phyloP scores from a whole-genome alignment of 2,797 vertebrate genomes.

The Kryptolebias ocellatus region DNA sequence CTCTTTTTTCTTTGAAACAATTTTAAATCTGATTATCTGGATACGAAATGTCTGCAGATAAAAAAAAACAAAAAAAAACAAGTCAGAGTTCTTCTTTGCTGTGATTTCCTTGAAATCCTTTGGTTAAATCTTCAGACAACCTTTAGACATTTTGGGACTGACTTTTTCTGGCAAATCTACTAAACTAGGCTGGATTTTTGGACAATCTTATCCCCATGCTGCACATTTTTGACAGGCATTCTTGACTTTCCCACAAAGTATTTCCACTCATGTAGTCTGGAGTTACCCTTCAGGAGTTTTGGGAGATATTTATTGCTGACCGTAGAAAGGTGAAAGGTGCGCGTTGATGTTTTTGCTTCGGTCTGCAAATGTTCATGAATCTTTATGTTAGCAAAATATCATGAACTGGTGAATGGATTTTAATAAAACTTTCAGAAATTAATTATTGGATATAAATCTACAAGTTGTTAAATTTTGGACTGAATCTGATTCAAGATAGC shows the following conservation, averaged over 20 bases:
- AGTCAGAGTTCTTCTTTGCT: slow-evolving; percentile 32
- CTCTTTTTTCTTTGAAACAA: slow-evolving; percentile 27
- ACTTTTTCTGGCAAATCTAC: slow-evolving; percentile 43
- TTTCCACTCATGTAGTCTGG: slow-evolving; percentile 50
- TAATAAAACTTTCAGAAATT: too few species aligned
- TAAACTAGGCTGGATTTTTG: slow-evolving; percentile 59
- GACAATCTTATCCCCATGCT: slow-evolving; percentile 60
- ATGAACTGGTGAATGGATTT: too few species aligned
- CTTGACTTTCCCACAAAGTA: slow-evolving; percentile 34
- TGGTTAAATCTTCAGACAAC: slow-evolving; percentile 54
- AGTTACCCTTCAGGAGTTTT: slow-evolving; percentile 23
- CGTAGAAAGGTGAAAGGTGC: too few species aligned
- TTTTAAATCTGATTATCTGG: slow-evolving; percentile 12
- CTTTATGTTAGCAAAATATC: too few species aligned
- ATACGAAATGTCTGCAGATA: slow-evolving; percentile 28
- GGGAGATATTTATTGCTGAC: too few species aligned
- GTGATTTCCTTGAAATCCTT: slow-evolving; percentile 53
- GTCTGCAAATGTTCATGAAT: too few species aligned
- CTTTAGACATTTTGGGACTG: slow-evolving; percentile 44
- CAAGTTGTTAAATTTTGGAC: too few species aligned
- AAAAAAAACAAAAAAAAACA: slow-evolving; percentile 27
- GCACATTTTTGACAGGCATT: slow-evolving; percentile 45
- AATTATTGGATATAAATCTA: too few species aligned
- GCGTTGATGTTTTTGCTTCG: too few species aligned
- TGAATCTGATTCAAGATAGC: too few species aligned